These are phyloP conservation scores for Calliphora vicina DNA, from an alignment of 1,140 invertebrate species.

Conservation along the genomic window DNA sequence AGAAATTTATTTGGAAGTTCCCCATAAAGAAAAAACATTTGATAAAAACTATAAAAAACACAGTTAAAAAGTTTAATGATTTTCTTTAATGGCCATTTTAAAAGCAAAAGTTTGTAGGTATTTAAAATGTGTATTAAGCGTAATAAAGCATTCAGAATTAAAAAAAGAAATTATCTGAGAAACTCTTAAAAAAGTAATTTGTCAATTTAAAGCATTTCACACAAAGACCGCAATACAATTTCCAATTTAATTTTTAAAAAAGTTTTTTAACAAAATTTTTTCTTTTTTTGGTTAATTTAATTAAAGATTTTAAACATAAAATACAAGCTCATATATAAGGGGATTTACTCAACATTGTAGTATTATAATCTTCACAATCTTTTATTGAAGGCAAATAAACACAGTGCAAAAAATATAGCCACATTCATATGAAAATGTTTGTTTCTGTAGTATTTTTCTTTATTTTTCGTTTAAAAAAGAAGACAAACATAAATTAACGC, in stretches of 20 bases:
- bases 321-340: neutral
- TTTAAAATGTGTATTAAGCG: too few species aligned
- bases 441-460: neutral
- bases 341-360: neutral
- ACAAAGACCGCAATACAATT: neutral
- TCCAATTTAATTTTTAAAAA: neutral
- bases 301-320: neutral
- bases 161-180: too few species aligned
- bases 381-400: neutral
- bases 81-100: too few species aligned
- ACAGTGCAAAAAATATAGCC: neutral
- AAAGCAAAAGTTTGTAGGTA: too few species aligned
- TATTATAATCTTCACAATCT: neutral
- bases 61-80: too few species aligned
- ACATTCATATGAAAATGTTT: neutral
- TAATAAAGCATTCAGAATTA: too few species aligned
- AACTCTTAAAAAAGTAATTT: too few species aligned
- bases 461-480: neutral
- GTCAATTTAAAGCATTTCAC: too few species aligned
- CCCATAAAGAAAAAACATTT: too few species aligned
- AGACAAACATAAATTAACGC: slow-evolving; percentile 25
- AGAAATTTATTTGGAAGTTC: too few species aligned
- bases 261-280: neutral
- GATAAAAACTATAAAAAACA: too few species aligned
- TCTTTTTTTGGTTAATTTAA: neutral